Evolutionary conservation across 2,888 invertebrate species (phyloP), one percentile per base, ranked within the genome.

Genomic region (Anticlea derivata): DNA sequence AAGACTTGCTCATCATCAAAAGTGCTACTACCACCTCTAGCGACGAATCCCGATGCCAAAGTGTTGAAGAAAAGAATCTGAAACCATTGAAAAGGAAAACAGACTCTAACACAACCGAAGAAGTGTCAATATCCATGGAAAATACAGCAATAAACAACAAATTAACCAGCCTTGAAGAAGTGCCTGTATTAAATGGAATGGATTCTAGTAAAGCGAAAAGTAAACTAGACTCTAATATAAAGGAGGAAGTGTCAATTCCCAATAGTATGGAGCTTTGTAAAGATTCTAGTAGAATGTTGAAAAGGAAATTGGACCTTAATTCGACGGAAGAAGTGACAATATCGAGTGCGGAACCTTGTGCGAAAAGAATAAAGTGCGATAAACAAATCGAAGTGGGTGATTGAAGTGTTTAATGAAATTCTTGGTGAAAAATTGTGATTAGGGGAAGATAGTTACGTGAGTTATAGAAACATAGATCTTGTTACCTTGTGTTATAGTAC

Each of bases 1-100:
- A 88, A 50, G 90, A 90, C 50, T 62, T 90, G 0, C 55, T 88
- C 0, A 88, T 89, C 0, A 91, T 91, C 1, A 80, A 80, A 41
- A 87, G 70, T 11, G 91, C 89, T 0, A 83, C 84, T 0, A 83
- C 72, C 33, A 70, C 80, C 0, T 82, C 84, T 0, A 87, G 82
- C 11, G 84, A 86, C 31, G 86, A 88, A 17, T 70, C 26, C 74
- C 58, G 74, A 49, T 76, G 73, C 8, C 54, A 41, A 47, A 54
- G 45, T 23, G 26, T 30, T 8, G 46, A 43, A 2, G 84, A 84
- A 23, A 50, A 52, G 8, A 46, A 38, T 23, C 12, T 10, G 7
- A 41, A 30, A 48, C 34, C 27, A 10, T 17, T 26, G 10, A 41
- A 40, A 45, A 46, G 12, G 6, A 47, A 47, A 47, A 13, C 13